Evolutionary conservation across 2,113 vertebrate species (phyloP).

Genomic region (Lagopus leucura): DNA sequence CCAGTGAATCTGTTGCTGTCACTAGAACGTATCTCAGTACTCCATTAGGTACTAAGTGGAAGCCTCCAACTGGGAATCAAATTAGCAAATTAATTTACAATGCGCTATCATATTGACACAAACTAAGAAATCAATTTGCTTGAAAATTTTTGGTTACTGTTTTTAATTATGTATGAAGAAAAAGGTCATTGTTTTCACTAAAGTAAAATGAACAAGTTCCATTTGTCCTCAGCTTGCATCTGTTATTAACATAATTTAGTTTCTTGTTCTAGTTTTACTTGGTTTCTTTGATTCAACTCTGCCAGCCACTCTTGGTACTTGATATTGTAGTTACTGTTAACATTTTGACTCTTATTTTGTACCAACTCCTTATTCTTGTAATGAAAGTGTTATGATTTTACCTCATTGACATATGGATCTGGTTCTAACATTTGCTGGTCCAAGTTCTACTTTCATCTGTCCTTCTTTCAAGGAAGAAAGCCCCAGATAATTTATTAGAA

Average conservation of each 20-base stretch:
- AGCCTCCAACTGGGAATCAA: background rate
- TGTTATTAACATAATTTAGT: background rate
- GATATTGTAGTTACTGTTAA: background rate
- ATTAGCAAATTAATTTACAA: constrained; percentile 15
- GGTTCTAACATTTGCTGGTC: background rate
- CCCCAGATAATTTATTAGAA: background rate
- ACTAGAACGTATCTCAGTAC: background rate
- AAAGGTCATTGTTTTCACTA: background rate
- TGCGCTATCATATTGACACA: background rate
- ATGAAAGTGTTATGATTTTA: background rate
- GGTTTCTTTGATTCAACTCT: background rate
- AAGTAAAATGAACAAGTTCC: background rate
- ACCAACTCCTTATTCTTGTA: background rate
- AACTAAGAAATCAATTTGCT: background rate
- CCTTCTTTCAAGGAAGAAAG: background rate
- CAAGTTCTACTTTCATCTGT: background rate
- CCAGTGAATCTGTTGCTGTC: constrained; percentile 2
- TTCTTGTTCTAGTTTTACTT: background rate
- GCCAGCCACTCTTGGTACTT: background rate
- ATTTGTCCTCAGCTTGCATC: background rate
- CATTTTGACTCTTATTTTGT: background rate
- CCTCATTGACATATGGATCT: background rate
- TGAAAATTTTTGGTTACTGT: background rate
- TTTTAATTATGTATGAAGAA: background rate
- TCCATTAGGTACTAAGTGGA: background rate